Percentiles rank a stretch among this genome's conserved stretches.
Conservation (phyloP, 2,113 vertebrate species). For the Pangasianodon hypophthalmus region DNA sequence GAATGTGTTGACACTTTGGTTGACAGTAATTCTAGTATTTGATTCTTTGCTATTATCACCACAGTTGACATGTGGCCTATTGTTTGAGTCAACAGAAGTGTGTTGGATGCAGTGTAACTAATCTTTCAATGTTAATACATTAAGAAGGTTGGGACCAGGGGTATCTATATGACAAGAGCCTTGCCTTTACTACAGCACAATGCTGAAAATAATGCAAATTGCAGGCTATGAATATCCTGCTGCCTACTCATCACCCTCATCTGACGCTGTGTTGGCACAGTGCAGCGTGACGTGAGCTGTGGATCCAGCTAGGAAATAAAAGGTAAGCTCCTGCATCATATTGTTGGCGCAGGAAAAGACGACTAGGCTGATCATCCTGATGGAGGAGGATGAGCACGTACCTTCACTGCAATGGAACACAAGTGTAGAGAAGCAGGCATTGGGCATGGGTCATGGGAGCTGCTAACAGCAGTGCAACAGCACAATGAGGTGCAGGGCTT, state of each 20-base stretch:
- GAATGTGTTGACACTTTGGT: neutral
- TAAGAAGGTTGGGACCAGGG: neutral
- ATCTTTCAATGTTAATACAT: neutral
- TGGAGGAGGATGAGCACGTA: neutral
- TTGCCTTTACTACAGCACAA: neutral
- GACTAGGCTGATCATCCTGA: neutral
- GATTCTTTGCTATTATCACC: neutral
- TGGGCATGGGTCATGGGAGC: neutral
- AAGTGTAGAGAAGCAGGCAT: neutral
- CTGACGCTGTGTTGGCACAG: neutral
- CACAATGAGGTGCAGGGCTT: neutral
- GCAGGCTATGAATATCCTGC: slow-evolving; percentile 9
- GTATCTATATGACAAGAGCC: neutral
- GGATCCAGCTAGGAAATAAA: neutral
- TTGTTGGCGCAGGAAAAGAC: neutral
- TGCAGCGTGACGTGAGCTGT: neutral
- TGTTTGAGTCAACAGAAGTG: neutral
- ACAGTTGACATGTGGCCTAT: neutral
- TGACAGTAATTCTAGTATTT: neutral
- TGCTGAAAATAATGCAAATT: slow-evolving; percentile 1
- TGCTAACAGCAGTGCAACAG: neutral
- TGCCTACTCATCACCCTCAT: slow-evolving; percentile 5
- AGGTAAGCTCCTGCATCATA: neutral
- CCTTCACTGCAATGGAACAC: neutral
- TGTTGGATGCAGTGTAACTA: neutral